Percentiles rank a stretch among this genome's conserved stretches.
Evolutionary conservation across 1,140 invertebrate species (phyloP).

Genomic region (Bombus difficillimus): DNA sequence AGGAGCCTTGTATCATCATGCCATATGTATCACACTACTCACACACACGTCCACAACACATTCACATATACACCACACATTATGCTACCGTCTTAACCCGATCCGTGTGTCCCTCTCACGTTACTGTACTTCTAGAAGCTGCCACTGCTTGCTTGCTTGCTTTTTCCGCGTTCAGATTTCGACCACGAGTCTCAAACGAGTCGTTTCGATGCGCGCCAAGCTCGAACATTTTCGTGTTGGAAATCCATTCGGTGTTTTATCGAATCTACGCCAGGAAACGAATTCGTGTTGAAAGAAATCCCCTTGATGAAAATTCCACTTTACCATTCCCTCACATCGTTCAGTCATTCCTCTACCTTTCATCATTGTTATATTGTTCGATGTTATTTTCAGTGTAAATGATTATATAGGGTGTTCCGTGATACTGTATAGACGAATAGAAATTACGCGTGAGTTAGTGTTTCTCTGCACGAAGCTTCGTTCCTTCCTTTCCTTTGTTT

Average conservation of each 20-base stretch:
- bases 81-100: constrained; percentile 63
- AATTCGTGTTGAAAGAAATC: background rate
- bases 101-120: constrained; percentile 64
- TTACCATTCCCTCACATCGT: background rate
- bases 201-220: background rate
- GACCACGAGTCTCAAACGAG: constrained; percentile 4
- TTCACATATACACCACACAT: constrained; percentile 57
- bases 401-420: background rate
- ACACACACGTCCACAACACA: constrained; percentile 24
- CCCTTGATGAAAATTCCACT: background rate
- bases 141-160: constrained; percentile 78
- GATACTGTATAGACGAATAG: background rate
- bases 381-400: constrained; percentile 8
- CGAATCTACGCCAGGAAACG: background rate
- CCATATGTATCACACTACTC: constrained; percentile 60
- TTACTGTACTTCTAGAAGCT: constrained; percentile 68
- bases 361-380: background rate
- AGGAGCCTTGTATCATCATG: constrained; percentile 75
- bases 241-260: constrained; percentile 2
- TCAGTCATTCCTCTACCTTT: too few relatives aligned
- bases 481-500: background rate
- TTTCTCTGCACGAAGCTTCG: background rate
- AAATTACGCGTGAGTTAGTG: background rate
- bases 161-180: constrained; percentile 68
- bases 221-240: background rate